A percentile compares a stretch with the other conserved stretches of the same genome.
Evolutionary conservation across 2,888 invertebrate genomes (phyloP).

Genomic region (Lithophane ornitopus): DNA sequence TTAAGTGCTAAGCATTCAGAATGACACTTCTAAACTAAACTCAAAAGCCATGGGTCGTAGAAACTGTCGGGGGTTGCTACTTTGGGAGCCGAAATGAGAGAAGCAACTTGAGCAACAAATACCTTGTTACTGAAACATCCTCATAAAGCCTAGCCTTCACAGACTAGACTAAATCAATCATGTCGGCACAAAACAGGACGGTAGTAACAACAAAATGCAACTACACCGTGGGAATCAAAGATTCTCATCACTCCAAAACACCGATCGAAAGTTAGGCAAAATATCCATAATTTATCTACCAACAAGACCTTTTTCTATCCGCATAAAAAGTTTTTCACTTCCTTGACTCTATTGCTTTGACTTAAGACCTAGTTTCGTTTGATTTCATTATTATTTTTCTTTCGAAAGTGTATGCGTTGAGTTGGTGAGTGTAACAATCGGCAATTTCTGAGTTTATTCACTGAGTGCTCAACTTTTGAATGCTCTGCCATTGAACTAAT

Average conservation of each 20-base stretch:
- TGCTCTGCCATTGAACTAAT: too few relatives aligned
- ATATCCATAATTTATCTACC: conserved; percentile 70
- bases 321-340: conserved; percentile 27
- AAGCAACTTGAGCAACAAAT: conserved; percentile 9
- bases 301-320: conserved; percentile 24
- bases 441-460: too few relatives aligned
- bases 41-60: background rate
- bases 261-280: conserved; percentile 68
- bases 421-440: conserved; percentile 65
- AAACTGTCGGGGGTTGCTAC: background rate
- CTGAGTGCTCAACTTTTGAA: too few relatives aligned
- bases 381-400: conserved; percentile 22
- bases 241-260: conserved; percentile 65
- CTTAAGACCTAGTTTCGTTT: conserved; percentile 40
- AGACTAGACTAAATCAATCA: conserved; percentile 56
- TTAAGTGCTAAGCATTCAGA: background rate
- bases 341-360: conserved; percentile 34
- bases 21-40: background rate
- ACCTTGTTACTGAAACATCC: conserved; percentile 5
- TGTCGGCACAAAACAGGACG: conserved; percentile 43
- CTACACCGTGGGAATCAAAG: conserved; percentile 68
- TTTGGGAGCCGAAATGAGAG: background rate
- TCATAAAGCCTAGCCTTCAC: conserved; percentile 20
- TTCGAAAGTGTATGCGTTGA: conserved; percentile 14
- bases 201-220: conserved; percentile 62